Conservation (phyloP, 2,797 vertebrate species). For the Ctenochaetus hawaiiensis region DNA sequence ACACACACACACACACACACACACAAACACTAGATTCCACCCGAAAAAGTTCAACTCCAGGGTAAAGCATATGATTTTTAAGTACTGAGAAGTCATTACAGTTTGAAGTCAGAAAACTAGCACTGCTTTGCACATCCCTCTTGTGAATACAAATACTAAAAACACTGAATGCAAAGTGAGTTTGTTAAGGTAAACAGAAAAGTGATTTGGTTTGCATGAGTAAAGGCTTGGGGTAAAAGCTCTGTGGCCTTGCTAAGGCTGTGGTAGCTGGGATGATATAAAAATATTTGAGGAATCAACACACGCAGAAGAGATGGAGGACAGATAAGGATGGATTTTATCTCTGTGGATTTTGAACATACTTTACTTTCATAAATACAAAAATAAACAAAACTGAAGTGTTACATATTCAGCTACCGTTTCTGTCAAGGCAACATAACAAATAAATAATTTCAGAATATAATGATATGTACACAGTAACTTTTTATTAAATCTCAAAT, state of each 20-base stretch:
- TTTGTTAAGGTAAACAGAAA: slow-evolving; percentile 80
- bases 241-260: slow-evolving; percentile 64
- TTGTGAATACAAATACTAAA: slow-evolving; percentile 75
- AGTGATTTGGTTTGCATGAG: slow-evolving; percentile 77
- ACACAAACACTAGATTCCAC: slow-evolving; percentile 48
- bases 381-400: slow-evolving; percentile 42
- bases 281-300: slow-evolving; percentile 51
- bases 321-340: slow-evolving; percentile 8
- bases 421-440: slow-evolving; percentile 26
- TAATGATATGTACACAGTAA: slow-evolving; percentile 24
- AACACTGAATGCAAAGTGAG: slow-evolving; percentile 62
- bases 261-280: slow-evolving; percentile 55
- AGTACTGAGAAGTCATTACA: slow-evolving; percentile 71
- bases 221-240: slow-evolving; percentile 55
- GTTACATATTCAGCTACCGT: slow-evolving; percentile 49
- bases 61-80: slow-evolving; percentile 73
- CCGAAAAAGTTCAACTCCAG: slow-evolving; percentile 76
- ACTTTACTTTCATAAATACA: slow-evolving; percentile 25
- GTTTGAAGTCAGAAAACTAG: slow-evolving; percentile 63
- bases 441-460: slow-evolving; percentile 32
- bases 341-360: slow-evolving; percentile 44
- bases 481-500: slow-evolving; percentile 22
- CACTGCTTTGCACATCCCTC: slow-evolving; percentile 66
- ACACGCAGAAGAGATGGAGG: slow-evolving; percentile 32
- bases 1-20: slow-evolving; percentile 11